A percentile compares a stretch with the other conserved stretches of the same genome.
These are phyloP conservation scores for Ceraclea dissimilis DNA, from an alignment of 2,888 invertebrate genomes.

Conservation along the genomic window DNA sequence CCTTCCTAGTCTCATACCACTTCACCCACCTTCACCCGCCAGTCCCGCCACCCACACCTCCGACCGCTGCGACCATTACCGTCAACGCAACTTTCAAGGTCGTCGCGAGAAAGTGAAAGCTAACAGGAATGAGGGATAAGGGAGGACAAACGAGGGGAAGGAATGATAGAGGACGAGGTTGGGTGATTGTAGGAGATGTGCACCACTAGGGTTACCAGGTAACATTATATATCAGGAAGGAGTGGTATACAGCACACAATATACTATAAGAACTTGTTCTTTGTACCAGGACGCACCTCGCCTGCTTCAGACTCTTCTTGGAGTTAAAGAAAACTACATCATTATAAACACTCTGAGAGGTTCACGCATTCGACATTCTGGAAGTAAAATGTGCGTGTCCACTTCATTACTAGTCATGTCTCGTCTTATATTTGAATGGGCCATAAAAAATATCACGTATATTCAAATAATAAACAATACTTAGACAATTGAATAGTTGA, in stretches of 20 bases:
- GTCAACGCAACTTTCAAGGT: conserved; percentile 43
- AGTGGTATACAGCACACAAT: conserved; percentile 8
- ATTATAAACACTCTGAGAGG: no score
- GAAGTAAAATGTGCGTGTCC: no score
- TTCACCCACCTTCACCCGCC: conserved; percentile 12
- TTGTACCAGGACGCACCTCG: no score
- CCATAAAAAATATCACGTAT: no score
- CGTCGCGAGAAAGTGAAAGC: conserved; percentile 32
- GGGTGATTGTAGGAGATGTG: neutral
- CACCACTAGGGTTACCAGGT: conserved; percentile 24
- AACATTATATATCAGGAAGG: conserved; percentile 24
- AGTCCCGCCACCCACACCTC: conserved; percentile 10
- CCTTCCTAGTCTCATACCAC: conserved; percentile 3
- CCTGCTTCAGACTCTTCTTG: no score
- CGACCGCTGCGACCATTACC: conserved; percentile 30
- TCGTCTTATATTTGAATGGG: no score
- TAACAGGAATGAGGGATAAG: conserved; percentile 4
- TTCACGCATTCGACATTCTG: no score
- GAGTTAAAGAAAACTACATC: no score
- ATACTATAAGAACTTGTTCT: neutral
- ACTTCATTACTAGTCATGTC: no score
- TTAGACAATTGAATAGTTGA: no score
- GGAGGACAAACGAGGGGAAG: conserved; percentile 5
- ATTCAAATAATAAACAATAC: no score
- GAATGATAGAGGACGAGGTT: neutral